These are phyloP conservation scores for Psittacula derbiana DNA, from an alignment of 2,797 vertebrate species.

Conservation along the genomic window DNA sequence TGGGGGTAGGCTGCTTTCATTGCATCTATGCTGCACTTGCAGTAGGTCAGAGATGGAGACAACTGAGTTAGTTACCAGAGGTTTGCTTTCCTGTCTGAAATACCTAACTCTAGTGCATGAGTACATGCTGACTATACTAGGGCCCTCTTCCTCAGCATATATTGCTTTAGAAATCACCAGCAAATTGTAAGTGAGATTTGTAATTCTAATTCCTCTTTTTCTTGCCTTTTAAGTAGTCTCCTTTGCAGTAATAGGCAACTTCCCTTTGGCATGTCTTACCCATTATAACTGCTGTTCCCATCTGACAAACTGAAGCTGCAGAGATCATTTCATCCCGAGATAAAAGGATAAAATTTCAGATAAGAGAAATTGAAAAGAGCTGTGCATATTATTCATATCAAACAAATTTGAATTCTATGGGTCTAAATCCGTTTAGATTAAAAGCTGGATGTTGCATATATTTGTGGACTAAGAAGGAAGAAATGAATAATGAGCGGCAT, in stretches of 20 bases:
- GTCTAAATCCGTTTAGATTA: constrained; percentile 21
- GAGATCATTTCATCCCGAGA: constrained; percentile 37
- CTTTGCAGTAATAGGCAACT: constrained; percentile 12
- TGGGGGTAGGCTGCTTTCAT: not conserved
- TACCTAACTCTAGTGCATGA: not conserved
- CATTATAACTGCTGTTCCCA: not conserved
- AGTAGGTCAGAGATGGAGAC: not conserved
- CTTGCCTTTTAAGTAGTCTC: not conserved
- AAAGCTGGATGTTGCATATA: not conserved
- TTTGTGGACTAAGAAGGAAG: not conserved
- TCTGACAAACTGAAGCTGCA: constrained; percentile 27
- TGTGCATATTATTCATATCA: constrained; percentile 17
- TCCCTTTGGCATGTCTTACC: not conserved
- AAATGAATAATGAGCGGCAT: not conserved
- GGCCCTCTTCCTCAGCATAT: not conserved
- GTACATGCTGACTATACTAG: not conserved
- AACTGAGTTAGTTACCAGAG: not conserved
- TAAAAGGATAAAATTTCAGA: constrained; percentile 45
- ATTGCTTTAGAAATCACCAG: constrained; percentile 1
- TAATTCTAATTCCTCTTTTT: constrained; percentile 30
- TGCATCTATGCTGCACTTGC: not conserved
- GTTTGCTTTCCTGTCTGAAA: not conserved
- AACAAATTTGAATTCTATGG: not conserved
- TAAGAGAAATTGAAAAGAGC: not conserved
- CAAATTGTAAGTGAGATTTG: not conserved